A percentile compares a stretch with the other conserved stretches of the same genome.
Conservation (phyloP, 2,113 vertebrate genomes). For the Charina bottae region DNA sequence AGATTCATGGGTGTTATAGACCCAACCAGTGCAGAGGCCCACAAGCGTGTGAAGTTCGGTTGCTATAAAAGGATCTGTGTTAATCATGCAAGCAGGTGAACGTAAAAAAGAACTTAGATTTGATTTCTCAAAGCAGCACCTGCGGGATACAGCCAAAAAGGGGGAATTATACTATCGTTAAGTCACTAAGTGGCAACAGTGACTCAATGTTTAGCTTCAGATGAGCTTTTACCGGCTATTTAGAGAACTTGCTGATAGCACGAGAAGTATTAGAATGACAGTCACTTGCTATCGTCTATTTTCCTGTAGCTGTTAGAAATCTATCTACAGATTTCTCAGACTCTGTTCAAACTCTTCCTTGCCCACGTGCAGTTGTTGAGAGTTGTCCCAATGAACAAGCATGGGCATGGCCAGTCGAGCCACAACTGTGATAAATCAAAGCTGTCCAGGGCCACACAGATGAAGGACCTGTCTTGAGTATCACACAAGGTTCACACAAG, state of each 20-base stretch:
- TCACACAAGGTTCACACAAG: neutral
- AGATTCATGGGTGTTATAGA: neutral
- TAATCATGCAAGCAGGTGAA: slow-evolving; percentile 44
- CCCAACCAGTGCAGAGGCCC: neutral
- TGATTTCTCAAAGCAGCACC: slow-evolving; percentile 31
- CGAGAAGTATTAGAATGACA: slow-evolving; percentile 49
- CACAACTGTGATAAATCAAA: neutral
- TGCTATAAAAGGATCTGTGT: slow-evolving; percentile 36
- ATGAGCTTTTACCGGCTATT: slow-evolving; percentile 53
- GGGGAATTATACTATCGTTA: slow-evolving; percentile 55
- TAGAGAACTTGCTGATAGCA: slow-evolving; percentile 55
- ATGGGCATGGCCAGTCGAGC: neutral
- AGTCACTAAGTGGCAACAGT: slow-evolving; percentile 56
- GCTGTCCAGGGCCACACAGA: too few relatives aligned
- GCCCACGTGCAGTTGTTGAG: too few relatives aligned
- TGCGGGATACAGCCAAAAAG: slow-evolving; percentile 45
- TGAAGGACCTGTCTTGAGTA: neutral
- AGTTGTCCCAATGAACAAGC: neutral
- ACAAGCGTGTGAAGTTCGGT: neutral
- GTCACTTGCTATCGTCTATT: slow-evolving; percentile 6
- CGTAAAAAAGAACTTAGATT: slow-evolving; percentile 48
- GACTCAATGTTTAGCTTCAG: slow-evolving; percentile 59
- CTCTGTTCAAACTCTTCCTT: neutral
- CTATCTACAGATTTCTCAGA: neutral
- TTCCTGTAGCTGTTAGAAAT: neutral